phyloP scores from a whole-genome alignment of 2,888 invertebrate genomes.

The Amblyteles armatorius region DNA sequence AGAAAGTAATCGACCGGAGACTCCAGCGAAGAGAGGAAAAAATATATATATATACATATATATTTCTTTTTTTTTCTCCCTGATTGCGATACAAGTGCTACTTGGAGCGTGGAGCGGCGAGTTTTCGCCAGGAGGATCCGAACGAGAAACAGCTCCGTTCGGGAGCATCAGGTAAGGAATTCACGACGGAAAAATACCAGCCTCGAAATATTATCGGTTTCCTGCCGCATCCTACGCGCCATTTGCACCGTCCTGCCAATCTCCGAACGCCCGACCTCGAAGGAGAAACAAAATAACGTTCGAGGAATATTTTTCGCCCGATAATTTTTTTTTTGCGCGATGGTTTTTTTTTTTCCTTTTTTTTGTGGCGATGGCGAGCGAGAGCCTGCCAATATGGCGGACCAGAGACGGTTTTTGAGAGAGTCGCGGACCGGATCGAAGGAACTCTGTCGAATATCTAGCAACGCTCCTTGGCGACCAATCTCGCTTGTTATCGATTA shows the following conservation, averaged over 20 bases:
- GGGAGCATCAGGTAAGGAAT: conserved; percentile 78
- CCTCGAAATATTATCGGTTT: neutral
- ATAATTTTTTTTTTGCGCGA: conserved; percentile 3
- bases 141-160: conserved; percentile 74
- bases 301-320: neutral
- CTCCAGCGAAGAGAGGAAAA: neutral
- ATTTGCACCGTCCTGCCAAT: neutral
- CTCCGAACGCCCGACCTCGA: neutral
- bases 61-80: conserved; percentile 7
- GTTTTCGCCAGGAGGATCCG: conserved; percentile 46
- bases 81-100: conserved; percentile 33
- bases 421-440: conserved; percentile 18
- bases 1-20: neutral
- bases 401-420: conserved; percentile 61
- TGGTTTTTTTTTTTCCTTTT: conserved; percentile 2
- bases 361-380: conserved; percentile 49
- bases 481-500: conserved; percentile 64
- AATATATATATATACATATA: conserved; percentile 3
- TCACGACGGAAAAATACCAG: conserved; percentile 13
- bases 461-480: conserved; percentile 45
- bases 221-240: neutral
- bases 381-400: conserved; percentile 77
- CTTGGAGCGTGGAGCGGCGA: conserved; percentile 45
- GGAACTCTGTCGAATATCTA: conserved; percentile 25
- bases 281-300: neutral